A percentile compares a stretch with the other conserved stretches of the same genome.
phyloP scores from a whole-genome alignment of 2,797 vertebrate genomes.

The Todus mexicanus region DNA sequence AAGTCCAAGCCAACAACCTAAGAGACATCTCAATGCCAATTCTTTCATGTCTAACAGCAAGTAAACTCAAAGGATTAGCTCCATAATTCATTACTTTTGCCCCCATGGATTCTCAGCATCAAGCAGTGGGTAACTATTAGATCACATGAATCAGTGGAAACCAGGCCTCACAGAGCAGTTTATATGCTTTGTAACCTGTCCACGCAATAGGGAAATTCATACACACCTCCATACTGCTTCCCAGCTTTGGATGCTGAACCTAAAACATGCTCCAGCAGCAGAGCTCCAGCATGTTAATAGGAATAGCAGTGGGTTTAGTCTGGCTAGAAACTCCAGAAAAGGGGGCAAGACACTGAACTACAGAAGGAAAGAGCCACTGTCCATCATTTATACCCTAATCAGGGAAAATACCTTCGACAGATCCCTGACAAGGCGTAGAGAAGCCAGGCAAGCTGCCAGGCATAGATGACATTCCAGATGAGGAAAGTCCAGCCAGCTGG shows the following conservation, averaged over 20 bases:
- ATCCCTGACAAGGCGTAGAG: constrained; percentile 39
- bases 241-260: background rate
- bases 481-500: constrained; percentile 61
- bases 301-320: background rate
- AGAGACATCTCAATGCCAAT: background rate
- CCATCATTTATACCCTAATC: background rate
- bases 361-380: background rate
- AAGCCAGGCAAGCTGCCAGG: constrained; percentile 63
- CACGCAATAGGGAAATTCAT: background rate
- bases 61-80: background rate
- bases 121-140: background rate
- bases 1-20: background rate
- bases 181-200: background rate
- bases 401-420: constrained; percentile 46
- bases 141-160: rapidly evolving
- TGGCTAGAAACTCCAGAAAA: background rate
- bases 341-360: background rate
- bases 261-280: background rate
- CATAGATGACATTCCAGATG: constrained; percentile 63
- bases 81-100: background rate
- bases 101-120: background rate
- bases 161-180: background rate
- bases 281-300: background rate
- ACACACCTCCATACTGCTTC: background rate
- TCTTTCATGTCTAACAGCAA: background rate